These are phyloP conservation scores for Oncorhynchus kisutch DNA, from an alignment of 2,113 vertebrate genomes.

Conservation along the genomic window DNA sequence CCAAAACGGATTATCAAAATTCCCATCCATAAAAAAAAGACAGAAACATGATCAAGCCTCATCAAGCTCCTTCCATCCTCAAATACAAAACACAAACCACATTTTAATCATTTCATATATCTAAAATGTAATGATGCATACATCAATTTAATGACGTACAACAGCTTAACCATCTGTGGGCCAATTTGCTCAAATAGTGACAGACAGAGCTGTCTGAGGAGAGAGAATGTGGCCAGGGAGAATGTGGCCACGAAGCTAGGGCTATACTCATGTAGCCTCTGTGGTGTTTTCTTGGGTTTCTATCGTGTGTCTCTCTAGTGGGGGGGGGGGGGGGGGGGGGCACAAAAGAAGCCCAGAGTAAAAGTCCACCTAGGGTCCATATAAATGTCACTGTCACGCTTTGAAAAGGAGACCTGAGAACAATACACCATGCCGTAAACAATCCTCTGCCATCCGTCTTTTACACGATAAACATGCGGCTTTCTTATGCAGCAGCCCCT, in stretches of 20 bases:
- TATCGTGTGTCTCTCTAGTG: constrained; percentile 1
- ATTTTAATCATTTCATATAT: too few relatives aligned
- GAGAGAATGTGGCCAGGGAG: too few relatives aligned
- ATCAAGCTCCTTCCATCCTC: too few relatives aligned
- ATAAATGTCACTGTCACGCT: constrained; percentile 45
- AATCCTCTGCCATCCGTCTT: constrained; percentile 54
- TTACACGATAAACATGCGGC: constrained; percentile 37
- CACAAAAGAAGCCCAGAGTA: constrained; percentile 29
- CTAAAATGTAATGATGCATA: too few relatives aligned
- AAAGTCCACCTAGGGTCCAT: constrained; percentile 45
- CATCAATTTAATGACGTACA: too few relatives aligned
- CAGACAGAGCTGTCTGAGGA: too few relatives aligned
- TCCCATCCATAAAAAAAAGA: too few relatives aligned
- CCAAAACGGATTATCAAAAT: too few relatives aligned
- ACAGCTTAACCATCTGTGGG: too few relatives aligned
- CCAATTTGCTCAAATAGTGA: too few relatives aligned
- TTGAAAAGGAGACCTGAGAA: constrained; percentile 41
- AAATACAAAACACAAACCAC: too few relatives aligned
- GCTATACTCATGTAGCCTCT: neutral
- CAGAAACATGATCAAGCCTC: too few relatives aligned
- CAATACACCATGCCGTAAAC: constrained; percentile 48
- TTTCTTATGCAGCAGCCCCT: constrained; percentile 56
- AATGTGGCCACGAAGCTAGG: neutral
- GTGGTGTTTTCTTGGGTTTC: constrained; percentile 16
- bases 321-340: constrained; percentile 12